Percentiles rank a stretch among this genome's conserved stretches.
These are phyloP conservation scores for Gymnocheta viridis DNA, from an alignment of 2,888 invertebrate genomes.

Conservation along the genomic window DNA sequence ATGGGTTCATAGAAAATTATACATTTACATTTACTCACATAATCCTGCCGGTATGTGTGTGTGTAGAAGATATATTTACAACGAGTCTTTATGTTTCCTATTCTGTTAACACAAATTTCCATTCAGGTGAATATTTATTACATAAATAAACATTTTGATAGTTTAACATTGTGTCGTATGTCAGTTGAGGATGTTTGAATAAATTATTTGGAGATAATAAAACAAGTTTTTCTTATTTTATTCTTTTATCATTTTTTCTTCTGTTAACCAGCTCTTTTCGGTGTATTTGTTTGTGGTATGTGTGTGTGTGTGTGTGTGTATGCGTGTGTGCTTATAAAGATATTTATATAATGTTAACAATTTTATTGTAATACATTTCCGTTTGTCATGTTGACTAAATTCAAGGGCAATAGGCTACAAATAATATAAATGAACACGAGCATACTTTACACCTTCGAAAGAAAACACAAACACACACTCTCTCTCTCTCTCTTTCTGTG, in stretches of 20 bases:
- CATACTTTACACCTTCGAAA: not conserved
- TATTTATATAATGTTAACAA: conserved; percentile 14
- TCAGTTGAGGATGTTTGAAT: conserved; percentile 29
- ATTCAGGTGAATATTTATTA: conserved; percentile 58
- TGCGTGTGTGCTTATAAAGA: not conserved
- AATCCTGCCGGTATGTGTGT: not conserved
- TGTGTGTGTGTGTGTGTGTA: not conserved
- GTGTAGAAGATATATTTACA: too few relatives aligned
- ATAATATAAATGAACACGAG: conserved; percentile 28
- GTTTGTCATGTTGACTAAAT: conserved; percentile 59
- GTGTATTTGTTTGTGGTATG: conserved; percentile 11
- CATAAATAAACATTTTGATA: conserved; percentile 17
- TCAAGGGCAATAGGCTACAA: conserved; percentile 49
- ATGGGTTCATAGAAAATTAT: not conserved
- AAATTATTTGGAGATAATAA: conserved; percentile 61
- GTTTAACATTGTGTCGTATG: conserved; percentile 6
- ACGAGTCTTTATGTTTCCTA: not conserved
- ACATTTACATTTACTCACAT: not conserved
- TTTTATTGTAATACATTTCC: conserved; percentile 57
- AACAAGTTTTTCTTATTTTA: conserved; percentile 37
- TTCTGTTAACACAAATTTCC: conserved; percentile 50
- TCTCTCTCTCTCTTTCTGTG: not conserved
- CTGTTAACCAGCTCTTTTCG: not conserved
- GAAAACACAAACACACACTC: not conserved
- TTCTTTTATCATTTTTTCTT: not conserved